Conservation (phyloP, 2,888 invertebrate genomes). For the Andrena bucephala region DNA sequence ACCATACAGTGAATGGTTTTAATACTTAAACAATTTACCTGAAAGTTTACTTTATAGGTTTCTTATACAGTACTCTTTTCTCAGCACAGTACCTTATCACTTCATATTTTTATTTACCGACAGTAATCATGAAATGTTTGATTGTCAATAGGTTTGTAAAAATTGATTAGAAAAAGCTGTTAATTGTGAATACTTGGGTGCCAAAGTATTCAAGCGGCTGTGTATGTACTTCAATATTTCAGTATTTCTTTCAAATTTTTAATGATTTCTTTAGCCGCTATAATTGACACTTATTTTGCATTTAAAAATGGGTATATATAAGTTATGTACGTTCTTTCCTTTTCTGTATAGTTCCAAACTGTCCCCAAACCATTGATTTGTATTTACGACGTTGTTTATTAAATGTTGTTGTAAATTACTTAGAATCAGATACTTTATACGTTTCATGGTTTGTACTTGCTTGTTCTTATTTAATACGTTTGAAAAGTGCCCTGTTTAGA, state of each 20-base stretch:
- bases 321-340: constrained; percentile 9
- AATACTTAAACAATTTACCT: neutral
- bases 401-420: neutral
- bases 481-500: neutral
- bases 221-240: neutral
- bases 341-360: constrained; percentile 8
- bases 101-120: neutral
- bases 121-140: neutral
- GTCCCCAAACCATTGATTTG: constrained; percentile 23
- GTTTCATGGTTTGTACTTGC: neutral
- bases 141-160: constrained; percentile 3
- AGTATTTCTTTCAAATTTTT: constrained; percentile 5
- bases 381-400: constrained; percentile 10
- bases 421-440: neutral
- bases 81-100: neutral
- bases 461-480: constrained; percentile 14
- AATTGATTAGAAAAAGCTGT: neutral
- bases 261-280: neutral
- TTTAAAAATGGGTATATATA: constrained; percentile 17
- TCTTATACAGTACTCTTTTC: neutral
- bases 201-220: constrained; percentile 10
- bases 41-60: neutral
- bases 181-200: constrained; percentile 9
- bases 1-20: neutral
- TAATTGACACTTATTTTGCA: neutral